Base-by-base conservation (phyloP, 2,888 invertebrate species). In the Trissonchulus sp. region DNA sequence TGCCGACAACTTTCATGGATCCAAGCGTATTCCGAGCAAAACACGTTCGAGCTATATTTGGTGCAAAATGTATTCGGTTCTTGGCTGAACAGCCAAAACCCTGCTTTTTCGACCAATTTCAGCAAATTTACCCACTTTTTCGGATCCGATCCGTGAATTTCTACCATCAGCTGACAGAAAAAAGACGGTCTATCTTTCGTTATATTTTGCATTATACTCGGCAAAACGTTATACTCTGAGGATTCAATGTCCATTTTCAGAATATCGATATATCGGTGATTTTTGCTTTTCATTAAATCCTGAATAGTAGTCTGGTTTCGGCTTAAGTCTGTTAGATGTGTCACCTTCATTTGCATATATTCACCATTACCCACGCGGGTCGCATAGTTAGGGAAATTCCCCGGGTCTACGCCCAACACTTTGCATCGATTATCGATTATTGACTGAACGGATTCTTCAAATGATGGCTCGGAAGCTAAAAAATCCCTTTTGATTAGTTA, bases 241-340 rank as follows among this genome's bases (percentile, higher is more conserved):
- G 31, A 23, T 72, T 74, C 74, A 36, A 74, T 74, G 68, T 74
- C 74, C 35, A 74, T 74, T 72, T 74, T 74, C 37, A 74, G n/a
- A 23, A 74, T 28, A 72, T 72, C 74, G 38, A 74, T 38, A 18
- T 72, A 3, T 2, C 33, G 23, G 8, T 23, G n/a, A 35, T 69
- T 69, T 8, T 23, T 28, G 8, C 2, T 2, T 8, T 69, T 36
- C 28, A 69, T 69, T 3, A 36, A 3, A 35, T 69, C 34, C n/a
- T 3, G 36, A 8, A 69, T 69, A 8, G 71, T 31, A 33, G 34
- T 31, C 34, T 34, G 33, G 8, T 30, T 34, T n/a, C 37, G 23
- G 2, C 2, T 3, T 28, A 33, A 8, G 8, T 8, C 8, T 48
- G 48, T 15, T 48, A 8, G 8, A 36, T 30, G 37, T 31, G n/a